These are phyloP conservation scores for Anhinga rufa DNA, from an alignment of 2,113 vertebrate species.

Conservation along the genomic window DNA sequence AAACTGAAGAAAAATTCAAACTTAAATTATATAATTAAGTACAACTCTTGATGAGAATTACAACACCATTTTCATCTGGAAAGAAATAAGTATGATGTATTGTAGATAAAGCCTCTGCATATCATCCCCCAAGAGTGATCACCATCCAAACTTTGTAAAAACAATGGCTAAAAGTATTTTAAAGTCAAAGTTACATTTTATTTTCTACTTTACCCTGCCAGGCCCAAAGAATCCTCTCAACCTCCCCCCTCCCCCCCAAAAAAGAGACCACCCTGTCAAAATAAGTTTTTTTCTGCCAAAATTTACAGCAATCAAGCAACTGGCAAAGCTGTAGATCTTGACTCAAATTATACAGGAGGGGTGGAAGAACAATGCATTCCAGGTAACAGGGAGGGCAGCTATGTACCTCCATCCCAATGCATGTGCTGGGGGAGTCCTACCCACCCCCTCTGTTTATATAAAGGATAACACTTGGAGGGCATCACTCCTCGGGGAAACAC, in stretches of 20 bases:
- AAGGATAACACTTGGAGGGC: neutral
- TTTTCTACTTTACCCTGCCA: neutral
- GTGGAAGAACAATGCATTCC: neutral
- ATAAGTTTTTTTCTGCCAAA: neutral
- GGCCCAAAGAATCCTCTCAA: neutral
- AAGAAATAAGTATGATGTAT: neutral
- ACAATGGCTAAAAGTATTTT: neutral
- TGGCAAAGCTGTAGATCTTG: neutral
- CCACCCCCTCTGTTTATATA: neutral
- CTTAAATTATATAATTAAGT: neutral
- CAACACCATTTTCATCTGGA: neutral
- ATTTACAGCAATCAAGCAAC: neutral
- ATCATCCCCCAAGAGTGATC: neutral
- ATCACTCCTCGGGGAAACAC: neutral
- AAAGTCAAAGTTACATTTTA: neutral
- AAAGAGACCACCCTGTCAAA: neutral
- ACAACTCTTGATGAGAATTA: neutral
- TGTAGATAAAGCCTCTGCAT: neutral
- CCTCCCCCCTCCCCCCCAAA: too few relatives aligned
- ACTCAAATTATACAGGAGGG: neutral
- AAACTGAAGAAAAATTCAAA: neutral
- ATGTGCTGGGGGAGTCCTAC: neutral
- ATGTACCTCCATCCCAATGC: accelerated
- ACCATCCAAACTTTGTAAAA: neutral
- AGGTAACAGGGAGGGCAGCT: neutral